Evolutionary conservation across 2,797 vertebrate species (phyloP), one percentile per base, ranked within the genome.

Genomic region (Streptopelia turtur): DNA sequence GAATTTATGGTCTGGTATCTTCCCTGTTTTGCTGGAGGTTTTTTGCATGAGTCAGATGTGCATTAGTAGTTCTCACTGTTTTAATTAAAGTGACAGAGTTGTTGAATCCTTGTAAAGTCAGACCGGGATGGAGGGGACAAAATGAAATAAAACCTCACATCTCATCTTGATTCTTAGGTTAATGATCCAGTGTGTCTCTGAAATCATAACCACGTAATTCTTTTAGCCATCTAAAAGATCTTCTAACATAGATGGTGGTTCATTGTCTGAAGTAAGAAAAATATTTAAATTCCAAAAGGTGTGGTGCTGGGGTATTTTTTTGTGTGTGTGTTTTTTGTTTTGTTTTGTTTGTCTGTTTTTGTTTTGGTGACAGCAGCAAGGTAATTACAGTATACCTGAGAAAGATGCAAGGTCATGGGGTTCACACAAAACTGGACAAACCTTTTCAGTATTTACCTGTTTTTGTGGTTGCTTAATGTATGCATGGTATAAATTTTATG

Each of bases 41-140:
- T 86, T 64, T 49, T 60, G 33, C 11, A 10, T 91, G 94, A 96
- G 72, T 96, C 94, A 96, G 89, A 86, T 83, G 76, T 90, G 80
- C 85, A 71, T 90, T 93, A 86, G 72, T 89, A 86, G 83, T 94
- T 94, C 87, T 94, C 76, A 87, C 85, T 83, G 87, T 86, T 96
- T 93, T 94, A 94, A 91, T 91, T 92, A 14, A 78, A 94, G 69
- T 91, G 82, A 37, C 52, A 83, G 68, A 84, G 52, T 37, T 91
- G 79, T 65, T 88, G 79, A 90, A 72, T 91, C 57, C 41, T 75
- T 95, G 57, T 31, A 61, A 72, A 95, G 63, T 41, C 83, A 89
- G 81, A 75, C 69, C 86, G 65, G 53, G 23, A 60, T 89, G 69
- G 87, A 89, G 28, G 66, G 75, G 60, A 66, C 75, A 91, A 89